These are phyloP conservation scores for Acrocyrtus sp. DNA, from an alignment of 2,888 invertebrate genomes.

Conservation along the genomic window DNA sequence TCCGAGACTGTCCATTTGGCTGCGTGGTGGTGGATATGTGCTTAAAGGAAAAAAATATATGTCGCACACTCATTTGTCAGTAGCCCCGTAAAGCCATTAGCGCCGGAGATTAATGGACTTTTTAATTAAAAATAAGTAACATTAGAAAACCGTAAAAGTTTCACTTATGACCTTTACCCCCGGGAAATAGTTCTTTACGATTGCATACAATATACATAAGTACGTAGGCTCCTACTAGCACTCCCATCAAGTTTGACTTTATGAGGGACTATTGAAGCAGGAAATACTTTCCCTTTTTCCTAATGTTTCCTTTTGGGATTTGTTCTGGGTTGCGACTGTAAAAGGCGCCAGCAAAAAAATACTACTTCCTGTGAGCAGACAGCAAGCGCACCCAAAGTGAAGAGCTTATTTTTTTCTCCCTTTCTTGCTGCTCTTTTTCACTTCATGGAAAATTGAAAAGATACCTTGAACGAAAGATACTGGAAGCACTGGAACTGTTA, in stretches of 20 bases:
- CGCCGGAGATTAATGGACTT: conserved; percentile 31
- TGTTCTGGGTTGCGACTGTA: background rate
- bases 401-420: background rate
- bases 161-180: background rate
- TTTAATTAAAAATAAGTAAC: conserved; percentile 38
- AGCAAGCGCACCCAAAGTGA: background rate
- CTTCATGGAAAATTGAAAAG: conserved; percentile 11
- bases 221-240: too few relatives aligned
- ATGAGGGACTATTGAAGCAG: conserved; percentile 1
- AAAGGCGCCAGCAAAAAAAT: background rate
- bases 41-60: too few relatives aligned
- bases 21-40: too few relatives aligned
- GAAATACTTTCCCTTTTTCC: background rate
- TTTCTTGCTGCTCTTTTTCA: conserved; percentile 6
- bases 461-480: too few relatives aligned
- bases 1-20: too few relatives aligned
- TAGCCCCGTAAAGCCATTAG: conserved; percentile 15
- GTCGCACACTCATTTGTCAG: conserved; percentile 26
- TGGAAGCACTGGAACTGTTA: too few relatives aligned
- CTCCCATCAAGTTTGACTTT: too few relatives aligned
- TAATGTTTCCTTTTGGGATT: conserved; percentile 14
- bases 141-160: conserved; percentile 5
- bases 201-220: background rate
- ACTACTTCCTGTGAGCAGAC: background rate
- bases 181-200: background rate